A percentile compares a stretch with the other conserved stretches of the same genome.
These are phyloP conservation scores for Arge pagana DNA, from an alignment of 2,888 invertebrate species.

Conservation along the genomic window DNA sequence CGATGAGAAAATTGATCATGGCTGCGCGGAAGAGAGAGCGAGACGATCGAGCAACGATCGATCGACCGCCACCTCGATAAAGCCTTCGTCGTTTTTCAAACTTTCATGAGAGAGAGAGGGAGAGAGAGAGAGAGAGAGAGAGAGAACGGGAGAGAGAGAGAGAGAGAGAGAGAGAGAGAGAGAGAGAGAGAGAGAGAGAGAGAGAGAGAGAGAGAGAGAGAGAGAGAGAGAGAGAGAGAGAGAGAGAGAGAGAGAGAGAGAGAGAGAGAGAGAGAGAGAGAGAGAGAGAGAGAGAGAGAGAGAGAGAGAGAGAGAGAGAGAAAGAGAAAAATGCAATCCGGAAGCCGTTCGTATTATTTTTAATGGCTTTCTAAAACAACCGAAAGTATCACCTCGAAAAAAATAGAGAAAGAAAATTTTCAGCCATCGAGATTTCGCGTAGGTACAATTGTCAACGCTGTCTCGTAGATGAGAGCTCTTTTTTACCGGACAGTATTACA, in stretches of 20 bases:
- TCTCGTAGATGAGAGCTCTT: too few relatives aligned
- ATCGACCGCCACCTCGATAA: too few relatives aligned
- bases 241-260: slow-evolving; percentile 2
- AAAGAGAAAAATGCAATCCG: slow-evolving; percentile 21
- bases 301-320: slow-evolving; percentile 10
- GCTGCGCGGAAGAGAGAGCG: too few relatives aligned
- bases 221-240: slow-evolving; percentile 5
- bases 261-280: slow-evolving; percentile 9
- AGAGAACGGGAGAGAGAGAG: slow-evolving; percentile 7
- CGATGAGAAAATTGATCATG: too few relatives aligned
- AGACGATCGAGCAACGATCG: too few relatives aligned
- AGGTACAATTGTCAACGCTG: too few relatives aligned
- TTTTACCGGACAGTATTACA: too few relatives aligned
- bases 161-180: slow-evolving; percentile 10
- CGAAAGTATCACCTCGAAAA: too few relatives aligned
- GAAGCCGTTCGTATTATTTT: slow-evolving; percentile 25
- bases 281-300: slow-evolving; percentile 25
- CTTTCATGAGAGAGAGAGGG: slow-evolving; percentile 41
- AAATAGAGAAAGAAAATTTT: too few relatives aligned
- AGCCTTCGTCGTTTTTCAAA: too few relatives aligned
- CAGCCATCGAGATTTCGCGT: too few relatives aligned
- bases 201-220: slow-evolving; percentile 12
- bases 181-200: slow-evolving; percentile 12
- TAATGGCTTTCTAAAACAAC: slow-evolving; percentile 25
- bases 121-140: slow-evolving; percentile 34